These are phyloP conservation scores for Balearica regulorum DNA, from an alignment of 2,797 vertebrate genomes.

Conservation along the genomic window DNA sequence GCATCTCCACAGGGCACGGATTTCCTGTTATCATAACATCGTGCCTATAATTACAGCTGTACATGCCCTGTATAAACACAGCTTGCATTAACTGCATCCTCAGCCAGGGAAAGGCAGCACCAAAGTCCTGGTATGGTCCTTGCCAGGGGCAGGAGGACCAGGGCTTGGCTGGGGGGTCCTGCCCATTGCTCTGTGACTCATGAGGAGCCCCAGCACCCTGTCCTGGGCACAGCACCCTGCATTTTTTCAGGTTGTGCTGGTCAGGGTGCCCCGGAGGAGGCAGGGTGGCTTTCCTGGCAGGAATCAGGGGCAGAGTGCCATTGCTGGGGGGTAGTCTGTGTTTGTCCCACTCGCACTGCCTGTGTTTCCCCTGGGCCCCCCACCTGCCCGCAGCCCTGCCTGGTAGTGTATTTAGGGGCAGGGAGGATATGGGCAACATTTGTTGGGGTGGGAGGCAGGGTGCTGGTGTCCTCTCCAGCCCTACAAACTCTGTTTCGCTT, in stretches of 20 bases:
- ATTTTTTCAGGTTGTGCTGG: background rate
- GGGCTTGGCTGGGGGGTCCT: background rate
- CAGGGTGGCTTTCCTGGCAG: background rate
- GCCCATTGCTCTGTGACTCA: background rate
- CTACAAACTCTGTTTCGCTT: background rate
- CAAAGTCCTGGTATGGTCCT: background rate
- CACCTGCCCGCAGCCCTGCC: background rate
- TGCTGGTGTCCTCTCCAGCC: background rate
- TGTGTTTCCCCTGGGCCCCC: background rate
- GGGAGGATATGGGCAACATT: background rate
- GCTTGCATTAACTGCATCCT: slow-evolving; percentile 36
- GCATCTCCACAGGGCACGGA: slow-evolving; percentile 65
- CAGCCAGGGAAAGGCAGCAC: background rate
- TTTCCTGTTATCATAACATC: slow-evolving; percentile 73
- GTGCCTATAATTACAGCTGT: slow-evolving; percentile 65
- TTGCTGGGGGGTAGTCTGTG: fast-evolving
- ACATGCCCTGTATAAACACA: slow-evolving; percentile 60
- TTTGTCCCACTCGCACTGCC: background rate
- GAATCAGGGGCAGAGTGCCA: background rate
- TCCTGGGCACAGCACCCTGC: background rate
- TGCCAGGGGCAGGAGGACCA: background rate
- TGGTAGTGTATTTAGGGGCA: background rate
- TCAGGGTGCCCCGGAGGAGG: background rate
- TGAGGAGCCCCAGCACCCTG: background rate
- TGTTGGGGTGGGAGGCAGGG: background rate